Percentiles rank a stretch among this genome's conserved stretches.
Conservation (phyloP, 2,797 vertebrate species). For the Acomys russatus region DNA sequence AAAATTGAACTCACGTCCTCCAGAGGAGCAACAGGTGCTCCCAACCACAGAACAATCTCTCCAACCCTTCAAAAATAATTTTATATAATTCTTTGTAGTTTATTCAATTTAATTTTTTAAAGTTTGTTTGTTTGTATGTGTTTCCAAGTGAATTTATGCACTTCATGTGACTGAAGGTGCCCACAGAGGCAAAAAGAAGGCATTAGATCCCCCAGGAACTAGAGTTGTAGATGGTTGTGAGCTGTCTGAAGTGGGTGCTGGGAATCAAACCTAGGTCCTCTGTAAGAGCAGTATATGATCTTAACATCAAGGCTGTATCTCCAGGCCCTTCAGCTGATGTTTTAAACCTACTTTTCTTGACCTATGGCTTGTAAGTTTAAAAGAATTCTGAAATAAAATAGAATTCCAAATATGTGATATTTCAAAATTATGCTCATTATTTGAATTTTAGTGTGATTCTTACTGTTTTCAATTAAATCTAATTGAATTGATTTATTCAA, state of each 20-base stretch:
- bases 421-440: slow-evolving; percentile 8
- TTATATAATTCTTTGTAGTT: neutral
- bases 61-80: neutral
- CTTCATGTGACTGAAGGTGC: neutral
- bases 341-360: neutral
- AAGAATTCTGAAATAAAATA: neutral
- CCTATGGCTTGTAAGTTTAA: too few relatives aligned
- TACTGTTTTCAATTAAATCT: neutral
- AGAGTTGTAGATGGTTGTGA: neutral
- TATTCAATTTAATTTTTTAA: neutral
- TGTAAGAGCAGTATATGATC: neutral
- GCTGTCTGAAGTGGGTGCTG: neutral
- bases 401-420: slow-evolving; percentile 21
- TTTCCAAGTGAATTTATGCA: neutral
- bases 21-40: neutral
- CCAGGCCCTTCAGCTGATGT: neutral
- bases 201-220: neutral
- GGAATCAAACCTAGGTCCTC: neutral
- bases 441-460: neutral
- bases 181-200: neutral
- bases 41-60: neutral
- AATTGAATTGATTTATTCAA: neutral
- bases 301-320: neutral
- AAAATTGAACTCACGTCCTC: neutral
- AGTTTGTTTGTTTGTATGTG: neutral